These are phyloP conservation scores for Prunella fulvescens DNA, from an alignment of 2,113 vertebrate species.

Conservation along the genomic window DNA sequence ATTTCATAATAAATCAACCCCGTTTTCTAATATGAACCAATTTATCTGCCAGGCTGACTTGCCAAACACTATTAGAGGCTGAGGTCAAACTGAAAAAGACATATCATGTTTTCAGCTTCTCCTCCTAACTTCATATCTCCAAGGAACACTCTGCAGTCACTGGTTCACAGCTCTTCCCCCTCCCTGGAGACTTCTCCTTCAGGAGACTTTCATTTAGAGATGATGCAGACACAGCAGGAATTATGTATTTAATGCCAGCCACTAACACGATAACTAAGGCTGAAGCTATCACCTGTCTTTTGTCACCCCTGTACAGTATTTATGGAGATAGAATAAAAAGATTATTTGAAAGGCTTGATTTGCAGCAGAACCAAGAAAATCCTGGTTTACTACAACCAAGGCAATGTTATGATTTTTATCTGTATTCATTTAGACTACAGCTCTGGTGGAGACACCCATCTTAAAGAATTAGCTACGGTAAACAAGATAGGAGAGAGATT, in stretches of 20 bases:
- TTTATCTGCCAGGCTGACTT: conserved; percentile 53
- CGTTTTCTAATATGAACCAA: conserved; percentile 45
- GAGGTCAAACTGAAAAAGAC: conserved; percentile 61
- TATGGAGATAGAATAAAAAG: neutral
- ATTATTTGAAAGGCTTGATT: neutral
- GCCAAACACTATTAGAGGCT: conserved; percentile 52
- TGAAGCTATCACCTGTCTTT: conserved; percentile 17
- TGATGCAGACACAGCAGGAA: conserved; percentile 6
- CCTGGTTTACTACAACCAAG: neutral
- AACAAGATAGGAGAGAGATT: neutral
- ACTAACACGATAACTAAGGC: neutral
- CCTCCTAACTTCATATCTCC: neutral
- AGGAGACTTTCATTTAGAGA: conserved; percentile 23
- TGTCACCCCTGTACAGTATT: neutral
- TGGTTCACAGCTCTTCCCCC: conserved; percentile 4
- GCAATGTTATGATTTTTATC: neutral
- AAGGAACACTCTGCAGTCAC: neutral
- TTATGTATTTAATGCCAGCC: neutral
- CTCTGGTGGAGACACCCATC: neutral
- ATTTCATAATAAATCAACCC: conserved; percentile 59
- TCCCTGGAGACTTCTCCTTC: conserved; percentile 1
- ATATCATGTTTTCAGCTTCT: conserved; percentile 20
- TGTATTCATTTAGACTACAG: neutral
- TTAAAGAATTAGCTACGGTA: conserved; percentile 2
- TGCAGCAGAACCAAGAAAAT: conserved; percentile 17